A percentile compares a stretch with the other conserved stretches of the same genome.
Conservation (phyloP, 2,797 vertebrate genomes). For the Catostomus latipinnis region DNA sequence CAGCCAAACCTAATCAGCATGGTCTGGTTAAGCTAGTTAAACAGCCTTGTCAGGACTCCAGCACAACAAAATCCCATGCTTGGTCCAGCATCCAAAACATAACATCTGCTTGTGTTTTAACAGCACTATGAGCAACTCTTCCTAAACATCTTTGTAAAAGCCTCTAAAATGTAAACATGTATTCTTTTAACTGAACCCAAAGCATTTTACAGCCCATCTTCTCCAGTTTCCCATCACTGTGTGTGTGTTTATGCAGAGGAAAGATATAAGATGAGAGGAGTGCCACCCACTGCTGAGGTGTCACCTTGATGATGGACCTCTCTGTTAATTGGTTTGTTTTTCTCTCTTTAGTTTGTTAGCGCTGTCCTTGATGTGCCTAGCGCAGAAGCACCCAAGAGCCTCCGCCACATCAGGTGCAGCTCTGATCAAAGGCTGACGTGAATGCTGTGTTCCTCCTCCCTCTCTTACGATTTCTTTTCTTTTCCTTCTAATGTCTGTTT, state of each 20-base stretch:
- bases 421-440: slow-evolving; percentile 50
- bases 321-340: slow-evolving; percentile 47
- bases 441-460: slow-evolving; percentile 24
- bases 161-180: slow-evolving; percentile 30
- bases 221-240: background rate
- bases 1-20: no score
- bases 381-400: slow-evolving; percentile 23
- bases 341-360: slow-evolving; percentile 50
- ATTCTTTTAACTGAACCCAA: slow-evolving; percentile 3
- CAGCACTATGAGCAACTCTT: background rate
- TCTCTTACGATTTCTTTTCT: slow-evolving; percentile 13
- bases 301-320: slow-evolving; percentile 32
- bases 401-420: slow-evolving; percentile 41
- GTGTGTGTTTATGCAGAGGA: background rate
- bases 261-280: slow-evolving; percentile 11
- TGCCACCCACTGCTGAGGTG: slow-evolving; percentile 48
- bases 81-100: background rate
- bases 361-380: slow-evolving; percentile 31
- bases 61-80: background rate
- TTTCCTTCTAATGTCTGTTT: slow-evolving; percentile 35
- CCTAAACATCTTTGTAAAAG: background rate
- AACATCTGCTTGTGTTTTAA: background rate
- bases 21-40: background rate
- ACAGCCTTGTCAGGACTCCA: background rate
- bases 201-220: slow-evolving; percentile 1